phyloP scores from a whole-genome alignment of 2,113 vertebrate genomes.

The Crotalus viridis region DNA sequence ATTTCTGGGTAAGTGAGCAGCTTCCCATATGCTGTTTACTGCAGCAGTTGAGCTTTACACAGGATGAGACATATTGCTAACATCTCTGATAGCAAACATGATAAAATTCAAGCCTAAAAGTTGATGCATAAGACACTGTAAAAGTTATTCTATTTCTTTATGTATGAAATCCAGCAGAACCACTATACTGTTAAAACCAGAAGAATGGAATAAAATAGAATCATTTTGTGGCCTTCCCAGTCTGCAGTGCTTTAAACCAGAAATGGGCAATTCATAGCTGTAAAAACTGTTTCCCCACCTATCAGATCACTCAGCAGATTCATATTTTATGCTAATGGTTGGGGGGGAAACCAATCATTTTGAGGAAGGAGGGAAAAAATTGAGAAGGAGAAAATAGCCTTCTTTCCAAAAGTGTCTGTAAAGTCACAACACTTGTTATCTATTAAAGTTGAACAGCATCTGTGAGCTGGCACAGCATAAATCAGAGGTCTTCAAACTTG shows the following conservation, averaged over 20 bases:
- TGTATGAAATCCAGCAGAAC: background rate
- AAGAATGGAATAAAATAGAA: background rate
- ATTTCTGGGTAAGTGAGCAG: constrained; percentile 90
- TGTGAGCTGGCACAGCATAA: background rate
- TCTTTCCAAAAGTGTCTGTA: background rate
- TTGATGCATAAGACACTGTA: background rate
- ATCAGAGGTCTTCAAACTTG: too few species aligned
- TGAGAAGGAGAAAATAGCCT: background rate
- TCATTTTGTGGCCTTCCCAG: background rate
- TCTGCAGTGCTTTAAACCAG: background rate
- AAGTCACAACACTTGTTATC: background rate
- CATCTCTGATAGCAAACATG: constrained; percentile 25
- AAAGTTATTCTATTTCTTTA: background rate
- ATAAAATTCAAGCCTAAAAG: constrained; percentile 23
- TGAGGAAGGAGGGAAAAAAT: background rate
- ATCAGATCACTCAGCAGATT: background rate
- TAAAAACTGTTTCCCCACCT: background rate
- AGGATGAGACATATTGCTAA: constrained; percentile 41
- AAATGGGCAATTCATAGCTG: background rate
- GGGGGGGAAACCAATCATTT: background rate
- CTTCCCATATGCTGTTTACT: constrained; percentile 50
- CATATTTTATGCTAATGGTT: background rate
- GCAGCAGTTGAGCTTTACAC: constrained; percentile 39
- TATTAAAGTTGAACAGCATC: background rate
- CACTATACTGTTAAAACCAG: background rate